Conservation (phyloP, 1,140 invertebrate species). For the Polyergus mexicanus region DNA sequence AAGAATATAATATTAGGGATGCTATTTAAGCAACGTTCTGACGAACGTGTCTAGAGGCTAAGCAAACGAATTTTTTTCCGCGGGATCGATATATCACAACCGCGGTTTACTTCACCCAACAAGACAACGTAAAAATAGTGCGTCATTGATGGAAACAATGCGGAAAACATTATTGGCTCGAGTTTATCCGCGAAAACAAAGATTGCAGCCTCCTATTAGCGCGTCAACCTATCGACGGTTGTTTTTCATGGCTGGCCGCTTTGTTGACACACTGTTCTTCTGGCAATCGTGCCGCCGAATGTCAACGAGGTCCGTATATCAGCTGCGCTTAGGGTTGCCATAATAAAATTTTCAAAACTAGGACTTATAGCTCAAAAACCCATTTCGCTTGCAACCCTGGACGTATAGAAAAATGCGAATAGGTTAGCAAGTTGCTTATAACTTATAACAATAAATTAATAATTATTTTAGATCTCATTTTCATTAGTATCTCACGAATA, state of each 20-base stretch:
- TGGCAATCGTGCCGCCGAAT: conserved; percentile 56
- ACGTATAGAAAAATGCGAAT: no score
- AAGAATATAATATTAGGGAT: conserved; percentile 15
- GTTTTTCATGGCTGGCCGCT: conserved; percentile 54
- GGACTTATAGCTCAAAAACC: no score
- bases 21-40: background rate
- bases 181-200: conserved; percentile 37
- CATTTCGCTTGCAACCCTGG: no score
- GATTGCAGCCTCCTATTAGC: background rate
- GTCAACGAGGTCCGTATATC: conserved; percentile 58
- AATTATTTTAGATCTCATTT: no score
- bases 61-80: conserved; percentile 19
- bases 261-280: conserved; percentile 64
- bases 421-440: no score
- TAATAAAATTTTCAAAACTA: no score
- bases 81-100: conserved; percentile 12
- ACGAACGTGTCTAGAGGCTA: background rate
- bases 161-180: conserved; percentile 41
- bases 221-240: conserved; percentile 42
- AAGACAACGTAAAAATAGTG: conserved; percentile 42
- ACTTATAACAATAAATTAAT: no score
- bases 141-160: conserved; percentile 43
- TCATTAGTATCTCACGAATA: no score
- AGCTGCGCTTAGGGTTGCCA: no score
- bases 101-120: conserved; percentile 17